Evolutionary conservation across 2,113 vertebrate species (phyloP).

Genomic region (Columba livia): DNA sequence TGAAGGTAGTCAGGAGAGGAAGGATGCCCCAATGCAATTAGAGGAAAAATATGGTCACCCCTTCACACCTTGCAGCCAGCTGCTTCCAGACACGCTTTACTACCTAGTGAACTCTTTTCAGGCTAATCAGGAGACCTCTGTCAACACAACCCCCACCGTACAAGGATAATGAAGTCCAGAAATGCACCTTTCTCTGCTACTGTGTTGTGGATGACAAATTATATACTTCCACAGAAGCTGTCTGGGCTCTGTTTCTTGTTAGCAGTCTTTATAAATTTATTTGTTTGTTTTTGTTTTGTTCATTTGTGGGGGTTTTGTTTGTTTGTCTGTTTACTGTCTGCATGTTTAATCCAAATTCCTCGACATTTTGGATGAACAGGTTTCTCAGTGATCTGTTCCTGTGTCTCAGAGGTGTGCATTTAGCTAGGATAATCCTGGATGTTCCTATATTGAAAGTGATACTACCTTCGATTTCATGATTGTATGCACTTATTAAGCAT

Average conservation of each 20-base stretch:
- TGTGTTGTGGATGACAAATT: not conserved
- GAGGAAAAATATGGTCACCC: not conserved
- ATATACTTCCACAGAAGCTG: not conserved
- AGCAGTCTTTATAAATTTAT: not conserved
- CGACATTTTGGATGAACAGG: not conserved
- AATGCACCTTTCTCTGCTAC: not conserved
- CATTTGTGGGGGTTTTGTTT: no score
- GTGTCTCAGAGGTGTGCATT: fast-evolving
- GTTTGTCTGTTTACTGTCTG: not conserved
- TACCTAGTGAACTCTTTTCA: not conserved
- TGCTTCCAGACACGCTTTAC: not conserved
- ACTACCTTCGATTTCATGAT: not conserved
- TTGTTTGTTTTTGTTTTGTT: no score
- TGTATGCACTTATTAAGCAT: not conserved
- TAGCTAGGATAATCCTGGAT: not conserved
- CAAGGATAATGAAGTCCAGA: not conserved
- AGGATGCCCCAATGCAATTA: not conserved
- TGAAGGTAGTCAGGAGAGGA: not conserved
- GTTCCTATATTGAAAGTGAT: not conserved
- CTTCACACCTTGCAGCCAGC: not conserved
- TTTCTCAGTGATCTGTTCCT: not conserved
- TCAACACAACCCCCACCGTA: not conserved
- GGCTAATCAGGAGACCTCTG: not conserved
- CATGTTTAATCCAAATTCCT: not conserved
- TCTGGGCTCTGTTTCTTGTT: not conserved